Base-by-base conservation (phyloP, 1,140 invertebrate genomes). In the Zaprionus davidi region DNA sequence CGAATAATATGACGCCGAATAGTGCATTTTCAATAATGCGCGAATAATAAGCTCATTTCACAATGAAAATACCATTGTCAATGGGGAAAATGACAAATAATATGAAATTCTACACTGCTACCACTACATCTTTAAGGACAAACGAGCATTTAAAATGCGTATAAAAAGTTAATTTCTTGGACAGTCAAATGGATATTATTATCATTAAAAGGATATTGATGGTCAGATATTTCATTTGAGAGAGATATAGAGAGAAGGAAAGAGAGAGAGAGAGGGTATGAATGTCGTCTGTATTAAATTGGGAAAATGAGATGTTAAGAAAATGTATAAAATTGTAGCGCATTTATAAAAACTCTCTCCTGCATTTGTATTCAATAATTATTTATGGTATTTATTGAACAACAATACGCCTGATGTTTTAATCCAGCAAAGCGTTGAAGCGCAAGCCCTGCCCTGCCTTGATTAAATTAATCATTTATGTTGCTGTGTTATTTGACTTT, bases 391-490 rank as follows among this genome's bases (percentile, higher is more conserved):
- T 73, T 69, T 72, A 71, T 71, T 22, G 53, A 41, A 51, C 46
- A 51, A 63, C 67, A 73, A 57, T 70, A 75, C 62, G 36, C 34
- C 46, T 71, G 71, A 87, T 75, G 73, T 88, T 84, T 87, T 81
- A 87, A 90, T 88, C 78, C 81, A 51, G 38, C 71, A 76, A 78
- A 66, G 78, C 84, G 68, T 88, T 76, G 66, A 69, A 76, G 74
- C 81, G 73, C 44, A 71, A 72, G 51, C 44, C 55, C 70, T 73
- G 70, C 12, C 62, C 24, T 36, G 49, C 44, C 59, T 71, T 78
- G 67, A 79, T 88, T 86, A 86, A 78, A 87, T 87, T 81, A 84
- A 88, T 90, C 85, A 81, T 71, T 90, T 73, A 67, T 65, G 49
- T 46, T 65, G 41, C 5, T 75, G 71, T 58, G 74, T 58, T 81